These are phyloP conservation scores for Flexamia atlantica DNA, from an alignment of 2,888 invertebrate species.

Conservation along the genomic window DNA sequence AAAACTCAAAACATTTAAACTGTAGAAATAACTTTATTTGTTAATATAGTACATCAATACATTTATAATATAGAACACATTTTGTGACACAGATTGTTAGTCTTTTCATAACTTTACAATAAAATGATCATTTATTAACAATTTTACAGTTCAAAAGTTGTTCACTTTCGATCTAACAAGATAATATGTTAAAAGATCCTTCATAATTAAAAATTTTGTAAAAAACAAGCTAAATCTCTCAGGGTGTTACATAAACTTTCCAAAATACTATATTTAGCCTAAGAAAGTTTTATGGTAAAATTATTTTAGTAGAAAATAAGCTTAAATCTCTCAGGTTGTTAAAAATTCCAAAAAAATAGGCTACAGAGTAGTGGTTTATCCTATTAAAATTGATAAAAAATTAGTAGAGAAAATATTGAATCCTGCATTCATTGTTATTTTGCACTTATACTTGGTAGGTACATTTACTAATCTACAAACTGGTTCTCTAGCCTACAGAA, in stretches of 20 bases:
- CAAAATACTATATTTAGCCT: not conserved
- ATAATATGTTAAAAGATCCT: not conserved
- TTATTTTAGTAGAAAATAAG: not conserved
- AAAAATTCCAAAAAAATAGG: conserved; percentile 33
- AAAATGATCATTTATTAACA: conserved; percentile 1
- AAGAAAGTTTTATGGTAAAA: too few species aligned
- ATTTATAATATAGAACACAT: conserved; percentile 24
- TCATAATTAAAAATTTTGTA: conserved; percentile 1
- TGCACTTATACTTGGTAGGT: not conserved
- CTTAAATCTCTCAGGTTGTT: not conserved
- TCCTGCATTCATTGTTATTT: not conserved
- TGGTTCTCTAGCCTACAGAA: not conserved
- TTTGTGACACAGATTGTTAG: conserved; percentile 13
- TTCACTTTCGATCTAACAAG: not conserved
- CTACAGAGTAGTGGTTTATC: not conserved
- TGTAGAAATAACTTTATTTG: conserved; percentile 33
- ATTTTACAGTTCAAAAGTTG: not conserved
- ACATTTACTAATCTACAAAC: conserved; percentile 18
- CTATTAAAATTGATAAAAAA: not conserved
- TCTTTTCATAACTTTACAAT: conserved; percentile 11
- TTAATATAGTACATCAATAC: conserved; percentile 14
- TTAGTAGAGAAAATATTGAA: not conserved
- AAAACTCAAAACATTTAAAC: too few species aligned
- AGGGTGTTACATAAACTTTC: not conserved
- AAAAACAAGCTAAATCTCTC: conserved; percentile 2